Percentiles rank a stretch among this genome's conserved stretches.
Evolutionary conservation across 2,888 invertebrate genomes (phyloP).

Genomic region (Microctonus aethiopoides): DNA sequence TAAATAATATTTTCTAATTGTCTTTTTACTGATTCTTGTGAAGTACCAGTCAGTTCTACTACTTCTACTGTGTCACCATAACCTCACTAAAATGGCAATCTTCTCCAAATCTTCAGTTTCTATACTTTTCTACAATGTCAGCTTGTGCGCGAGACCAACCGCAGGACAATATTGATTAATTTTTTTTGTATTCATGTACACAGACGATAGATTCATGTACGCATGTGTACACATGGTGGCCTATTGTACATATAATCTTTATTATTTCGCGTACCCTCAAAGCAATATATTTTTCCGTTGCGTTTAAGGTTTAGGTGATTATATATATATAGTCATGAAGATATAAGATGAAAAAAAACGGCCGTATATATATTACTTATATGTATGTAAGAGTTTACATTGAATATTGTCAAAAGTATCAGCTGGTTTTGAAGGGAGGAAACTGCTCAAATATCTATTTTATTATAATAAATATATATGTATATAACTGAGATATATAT

Average conservation of each 20-base stretch:
- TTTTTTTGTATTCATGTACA: conserved; percentile 7
- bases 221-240: conserved; percentile 18
- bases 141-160: conserved; percentile 21
- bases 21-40: background rate
- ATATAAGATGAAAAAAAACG: no score
- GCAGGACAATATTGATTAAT: conserved; percentile 25
- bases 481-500: no score
- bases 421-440: no score
- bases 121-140: background rate
- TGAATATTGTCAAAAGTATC: background rate
- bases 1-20: background rate
- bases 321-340: background rate
- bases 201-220: conserved; percentile 19
- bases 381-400: background rate
- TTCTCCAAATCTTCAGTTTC: background rate
- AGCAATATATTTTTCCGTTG: background rate
- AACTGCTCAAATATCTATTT: no score
- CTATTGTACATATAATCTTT: conserved; percentile 4
- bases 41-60: background rate
- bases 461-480: no score
- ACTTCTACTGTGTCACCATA: conserved; percentile 10
- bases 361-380: background rate
- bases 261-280: no score
- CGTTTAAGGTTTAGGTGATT: background rate
- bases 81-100: conserved; percentile 17